Evolutionary conservation across 2,797 vertebrate genomes (phyloP), one percentile per base, ranked within the genome.

Genomic region (Rhinatrema bivittatum): DNA sequence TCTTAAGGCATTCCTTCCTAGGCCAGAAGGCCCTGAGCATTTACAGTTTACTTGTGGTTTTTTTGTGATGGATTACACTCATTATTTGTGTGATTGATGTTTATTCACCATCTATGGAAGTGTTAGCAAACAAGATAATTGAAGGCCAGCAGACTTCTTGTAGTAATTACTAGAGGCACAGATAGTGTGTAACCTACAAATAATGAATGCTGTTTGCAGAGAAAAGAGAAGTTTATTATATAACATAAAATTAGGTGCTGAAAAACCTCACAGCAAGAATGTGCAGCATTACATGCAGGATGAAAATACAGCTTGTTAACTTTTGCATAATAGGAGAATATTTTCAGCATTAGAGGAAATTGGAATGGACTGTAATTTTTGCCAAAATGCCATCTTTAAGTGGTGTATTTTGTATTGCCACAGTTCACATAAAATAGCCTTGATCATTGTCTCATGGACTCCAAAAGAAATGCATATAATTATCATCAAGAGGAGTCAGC

Each of bases 141-240:
- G 43, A 58, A 34, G 55, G 54, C 53, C 55, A 70, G 60, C 54
- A 60, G 43, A 50, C 39, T 40, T 51, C 60, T 42, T 65, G 9
- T 15, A 32, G 65, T 78, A 79, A 82, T 82, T 79, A 76, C 57
- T 7, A 16, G 29, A 62, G 57, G 52, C 66, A 66, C 61, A 70
- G 68, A 72, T 68, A 65, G 61, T 54, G 53, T 57, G 64, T 36
- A 58, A 57, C 44, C 16, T 24, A 56, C 21, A 39, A 13, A 2
- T 65, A 72, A 78, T 71, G 65, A 75, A 68, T 53, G 63, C 60
- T 64, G 39, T 33, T 47, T 65, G 74, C 65, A 54, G 58, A 37
- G 56, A 62, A 73, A 42, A n/a, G n/a, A n/a, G 60, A 60, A 47
- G 41, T 58, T 68, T 18, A 27, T 61, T 65, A 46, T 44, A 25